Base-by-base conservation (phyloP, 2,888 invertebrate species). In the Drosophila anomalata region DNA sequence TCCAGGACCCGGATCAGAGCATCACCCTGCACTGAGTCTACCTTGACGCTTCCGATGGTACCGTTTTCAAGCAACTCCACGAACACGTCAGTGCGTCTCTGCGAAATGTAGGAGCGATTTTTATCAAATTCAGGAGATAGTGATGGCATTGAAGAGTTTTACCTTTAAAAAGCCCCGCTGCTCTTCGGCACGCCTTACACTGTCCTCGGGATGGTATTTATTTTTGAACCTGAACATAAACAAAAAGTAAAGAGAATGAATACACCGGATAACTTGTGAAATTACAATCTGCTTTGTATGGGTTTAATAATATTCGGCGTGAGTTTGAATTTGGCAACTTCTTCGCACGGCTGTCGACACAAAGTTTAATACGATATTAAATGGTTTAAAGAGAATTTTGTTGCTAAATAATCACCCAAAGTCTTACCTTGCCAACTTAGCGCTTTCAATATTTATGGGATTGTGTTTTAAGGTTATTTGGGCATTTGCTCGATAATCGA, bases 131-230 rank as follows among this genome's bases (percentile, higher is more conserved):
- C 2, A 8, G 8, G 0, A 6, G 8, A 14, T 6, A 5, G 44
- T 4, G 12, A 12, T 17, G 8, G 9, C 6, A 24, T 0, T 4
- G 9, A 2, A 11, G 8, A 9, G 86, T 0, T 93, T 5, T 42
- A 97, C 97, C 94, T 95, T 96, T 44, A 98, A 92, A 62, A 96
- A 96, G 61, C 93, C 92, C 60, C 95, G 93, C 87, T 97, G 97
- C 89, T 98, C 98, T 17, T 97, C 96, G 91, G 96, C 97, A 61
- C 97, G 93, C 91, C 96, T 97, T 33, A 96, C 94, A 56, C 97
- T 97, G 90, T 99, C 99, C 92, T 98, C 98, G 3, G 99, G 99
- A 92, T 99, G 99, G 90, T 99, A 99, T 93, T 99, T 99, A 84
- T 97, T 95, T 93, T 98, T 98, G 94, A 99, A 99, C 99, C 99